Evolutionary conservation across 2,797 vertebrate species (phyloP).

Genomic region (Tangara arthus): DNA sequence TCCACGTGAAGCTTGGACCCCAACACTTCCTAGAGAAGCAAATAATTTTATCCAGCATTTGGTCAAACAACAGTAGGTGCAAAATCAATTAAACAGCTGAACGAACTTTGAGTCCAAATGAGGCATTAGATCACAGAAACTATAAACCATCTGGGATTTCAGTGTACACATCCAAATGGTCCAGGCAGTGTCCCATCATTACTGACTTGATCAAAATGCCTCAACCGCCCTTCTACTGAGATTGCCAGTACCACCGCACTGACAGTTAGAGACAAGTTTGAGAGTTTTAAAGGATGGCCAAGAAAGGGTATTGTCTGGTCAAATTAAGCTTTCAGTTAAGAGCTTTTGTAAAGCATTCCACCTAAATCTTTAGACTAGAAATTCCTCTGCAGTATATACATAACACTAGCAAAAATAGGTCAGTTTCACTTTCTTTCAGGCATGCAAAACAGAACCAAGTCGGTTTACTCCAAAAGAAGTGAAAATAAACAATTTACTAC

Average conservation of each 20-base stretch:
- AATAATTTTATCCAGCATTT: not conserved
- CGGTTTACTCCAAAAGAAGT: not conserved
- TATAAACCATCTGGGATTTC: not conserved
- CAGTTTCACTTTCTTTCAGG: not conserved
- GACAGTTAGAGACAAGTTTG: not conserved
- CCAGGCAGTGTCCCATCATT: not conserved
- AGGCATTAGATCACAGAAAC: not conserved
- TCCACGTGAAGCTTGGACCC: not conserved
- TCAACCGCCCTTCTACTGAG: not conserved
- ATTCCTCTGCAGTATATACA: not conserved
- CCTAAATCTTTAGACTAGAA: not conserved
- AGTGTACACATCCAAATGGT: not conserved
- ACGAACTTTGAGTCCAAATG: not conserved
- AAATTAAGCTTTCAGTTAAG: conserved; percentile 13
- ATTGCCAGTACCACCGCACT: not conserved
- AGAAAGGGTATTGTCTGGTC: conserved; percentile 1
- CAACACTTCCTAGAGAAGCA: not conserved
- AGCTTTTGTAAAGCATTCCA: not conserved
- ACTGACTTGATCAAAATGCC: not conserved
- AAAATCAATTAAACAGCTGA: not conserved
- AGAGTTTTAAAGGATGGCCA: not conserved
- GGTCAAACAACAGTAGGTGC: not conserved
- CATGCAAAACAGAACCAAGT: not conserved
- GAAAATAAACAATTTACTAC: not conserved
- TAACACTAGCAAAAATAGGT: not conserved